Percentiles rank a stretch among this genome's conserved stretches.
Conservation (phyloP, 2,797 vertebrate genomes). For the Tapirus indicus region DNA sequence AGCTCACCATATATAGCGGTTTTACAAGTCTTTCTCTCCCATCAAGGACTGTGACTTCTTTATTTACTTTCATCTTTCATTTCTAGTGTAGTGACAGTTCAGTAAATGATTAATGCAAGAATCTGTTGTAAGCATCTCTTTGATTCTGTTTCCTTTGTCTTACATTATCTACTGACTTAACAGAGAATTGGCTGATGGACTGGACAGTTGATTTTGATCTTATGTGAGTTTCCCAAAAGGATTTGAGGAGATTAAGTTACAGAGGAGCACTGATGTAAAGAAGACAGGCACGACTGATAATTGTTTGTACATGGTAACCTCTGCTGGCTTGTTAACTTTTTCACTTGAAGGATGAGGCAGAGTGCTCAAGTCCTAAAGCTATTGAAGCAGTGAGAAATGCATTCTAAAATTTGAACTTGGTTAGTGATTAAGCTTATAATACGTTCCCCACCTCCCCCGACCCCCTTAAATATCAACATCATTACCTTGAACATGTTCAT, state of each 20-base stretch:
- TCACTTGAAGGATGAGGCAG: not conserved
- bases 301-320: not conserved
- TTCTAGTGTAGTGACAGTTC: not conserved
- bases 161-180: not conserved
- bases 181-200: not conserved
- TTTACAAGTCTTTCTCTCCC: not conserved
- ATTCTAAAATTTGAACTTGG: conserved; percentile 63
- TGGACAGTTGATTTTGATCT: conserved; percentile 24
- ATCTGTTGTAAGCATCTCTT: not conserved
- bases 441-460: not conserved
- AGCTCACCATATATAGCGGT: not conserved
- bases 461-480: not conserved
- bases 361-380: not conserved
- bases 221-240: not conserved
- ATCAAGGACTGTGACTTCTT: not conserved
- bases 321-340: conserved; percentile 54
- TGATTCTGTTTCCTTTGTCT: not conserved
- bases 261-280: not conserved
- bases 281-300: not conserved
- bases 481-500: conserved; percentile 66
- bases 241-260: conserved; percentile 52
- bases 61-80: conserved; percentile 4
- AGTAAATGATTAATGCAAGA: not conserved
- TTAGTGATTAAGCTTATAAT: conserved; percentile 52
- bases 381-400: conserved; percentile 22